These are phyloP conservation scores for Fukomys damarensis DNA, from an alignment of 2,113 vertebrate species.

Conservation along the genomic window DNA sequence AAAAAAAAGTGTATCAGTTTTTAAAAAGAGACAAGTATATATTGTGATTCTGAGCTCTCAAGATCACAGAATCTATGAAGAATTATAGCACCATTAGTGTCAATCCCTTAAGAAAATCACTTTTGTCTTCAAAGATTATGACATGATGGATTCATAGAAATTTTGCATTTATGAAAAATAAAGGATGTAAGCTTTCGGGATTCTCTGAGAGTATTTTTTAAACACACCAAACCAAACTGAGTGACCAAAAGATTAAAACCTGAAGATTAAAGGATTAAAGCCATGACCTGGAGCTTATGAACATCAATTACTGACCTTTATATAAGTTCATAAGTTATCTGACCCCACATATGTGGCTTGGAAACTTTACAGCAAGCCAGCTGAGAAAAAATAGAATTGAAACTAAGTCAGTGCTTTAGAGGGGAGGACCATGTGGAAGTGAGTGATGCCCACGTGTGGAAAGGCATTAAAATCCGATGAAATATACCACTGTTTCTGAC, in stretches of 20 bases:
- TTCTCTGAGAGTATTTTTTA: background rate
- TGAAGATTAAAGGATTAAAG: background rate
- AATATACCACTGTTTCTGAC: background rate
- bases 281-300: background rate
- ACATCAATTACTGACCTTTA: background rate
- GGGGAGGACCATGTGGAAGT: no score
- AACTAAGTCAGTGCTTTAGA: background rate
- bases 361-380: background rate
- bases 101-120: background rate
- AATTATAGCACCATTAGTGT: background rate
- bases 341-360: background rate
- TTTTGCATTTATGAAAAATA: background rate
- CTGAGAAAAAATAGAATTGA: background rate
- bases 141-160: background rate
- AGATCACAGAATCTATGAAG: background rate
- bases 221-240: background rate
- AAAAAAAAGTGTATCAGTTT: background rate
- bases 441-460: background rate
- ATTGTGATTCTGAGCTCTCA: background rate
- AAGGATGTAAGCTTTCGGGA: background rate
- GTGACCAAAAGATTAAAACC: background rate
- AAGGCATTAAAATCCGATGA: background rate
- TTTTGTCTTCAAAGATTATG: background rate
- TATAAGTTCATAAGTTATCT: background rate
- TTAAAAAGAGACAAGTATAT: background rate